phyloP scores from a whole-genome alignment of 1,140 invertebrate genomes.

The Achroia grisella region DNA sequence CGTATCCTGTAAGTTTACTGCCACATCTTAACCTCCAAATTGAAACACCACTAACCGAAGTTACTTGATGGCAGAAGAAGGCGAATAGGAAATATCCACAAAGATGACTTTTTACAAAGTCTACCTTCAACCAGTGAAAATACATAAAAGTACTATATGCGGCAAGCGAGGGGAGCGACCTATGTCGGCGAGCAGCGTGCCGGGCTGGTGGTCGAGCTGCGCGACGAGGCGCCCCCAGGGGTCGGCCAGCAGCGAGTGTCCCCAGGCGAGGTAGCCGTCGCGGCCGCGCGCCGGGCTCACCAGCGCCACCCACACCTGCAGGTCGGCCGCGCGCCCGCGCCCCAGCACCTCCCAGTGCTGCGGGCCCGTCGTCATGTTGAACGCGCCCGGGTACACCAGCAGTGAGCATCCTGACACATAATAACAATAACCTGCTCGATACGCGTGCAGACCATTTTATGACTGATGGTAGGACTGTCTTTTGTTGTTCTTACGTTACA shows the following conservation, averaged over 20 bases:
- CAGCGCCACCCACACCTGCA: slow-evolving; percentile 86
- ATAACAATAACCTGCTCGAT: too few relatives aligned
- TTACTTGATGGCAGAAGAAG: too few relatives aligned
- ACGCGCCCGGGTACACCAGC: slow-evolving; percentile 93
- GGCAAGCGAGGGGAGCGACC: slow-evolving; percentile 25
- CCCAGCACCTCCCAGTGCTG: slow-evolving; percentile 93
- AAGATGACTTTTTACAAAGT: background rate
- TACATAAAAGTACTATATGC: background rate
- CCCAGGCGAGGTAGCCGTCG: slow-evolving; percentile 90
- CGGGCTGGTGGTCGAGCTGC: slow-evolving; percentile 81
- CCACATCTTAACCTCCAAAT: too few relatives aligned
- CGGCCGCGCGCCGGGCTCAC: slow-evolving; percentile 86
- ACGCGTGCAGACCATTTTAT: too few relatives aligned
- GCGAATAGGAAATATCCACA: background rate
- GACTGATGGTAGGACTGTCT: too few relatives aligned
- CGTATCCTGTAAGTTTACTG: background rate
- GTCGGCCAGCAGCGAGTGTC: slow-evolving; percentile 88
- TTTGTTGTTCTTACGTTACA: too few relatives aligned
- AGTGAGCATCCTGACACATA: slow-evolving; percentile 83
- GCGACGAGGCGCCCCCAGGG: slow-evolving; percentile 90
- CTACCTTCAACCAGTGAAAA: too few relatives aligned
- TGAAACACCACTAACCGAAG: too few relatives aligned
- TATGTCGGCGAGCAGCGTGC: slow-evolving; percentile 84
- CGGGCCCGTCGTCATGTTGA: slow-evolving; percentile 96
- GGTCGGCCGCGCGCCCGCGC: slow-evolving; percentile 88